These are phyloP conservation scores for Ypsolopha scabrella DNA, from an alignment of 2,888 invertebrate genomes.

Conservation along the genomic window DNA sequence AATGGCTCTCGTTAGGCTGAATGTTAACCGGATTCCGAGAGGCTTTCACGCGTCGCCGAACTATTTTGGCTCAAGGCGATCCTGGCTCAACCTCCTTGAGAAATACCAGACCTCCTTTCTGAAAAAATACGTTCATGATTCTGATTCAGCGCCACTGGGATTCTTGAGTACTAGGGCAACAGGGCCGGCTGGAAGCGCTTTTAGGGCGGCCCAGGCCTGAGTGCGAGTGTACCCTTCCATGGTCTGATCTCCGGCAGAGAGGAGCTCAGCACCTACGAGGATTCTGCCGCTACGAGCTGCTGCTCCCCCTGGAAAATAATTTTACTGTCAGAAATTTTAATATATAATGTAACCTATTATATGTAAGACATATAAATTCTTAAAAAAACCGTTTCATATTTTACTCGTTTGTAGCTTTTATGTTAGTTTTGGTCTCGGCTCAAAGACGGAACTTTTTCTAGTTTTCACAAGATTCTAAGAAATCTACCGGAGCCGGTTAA, in stretches of 20 bases:
- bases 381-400: too few relatives aligned
- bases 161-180: constrained; percentile 72
- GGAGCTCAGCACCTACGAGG: constrained; percentile 87
- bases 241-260: constrained; percentile 84
- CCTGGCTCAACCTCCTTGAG: constrained; percentile 11
- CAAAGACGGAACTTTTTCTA: too few relatives aligned
- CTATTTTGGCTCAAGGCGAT: constrained; percentile 21
- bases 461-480: too few relatives aligned
- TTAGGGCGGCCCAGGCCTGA: constrained; percentile 94
- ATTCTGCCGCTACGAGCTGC: constrained; percentile 89
- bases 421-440: too few relatives aligned
- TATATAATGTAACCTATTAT: too few relatives aligned
- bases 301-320: constrained; percentile 78
- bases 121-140: background rate
- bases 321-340: too few relatives aligned
- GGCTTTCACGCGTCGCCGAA: constrained; percentile 18
- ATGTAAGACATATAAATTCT: too few relatives aligned
- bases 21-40: constrained; percentile 23
- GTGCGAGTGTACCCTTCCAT: constrained; percentile 90
- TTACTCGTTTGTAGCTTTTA: too few relatives aligned
- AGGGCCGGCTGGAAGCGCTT: constrained; percentile 88
- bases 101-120: background rate
- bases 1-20: constrained; percentile 25
- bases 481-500: too few relatives aligned
- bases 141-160: constrained; percentile 19